Evolutionary conservation across 2,888 invertebrate species (phyloP).

Genomic region (Trichogramma evanescens): DNA sequence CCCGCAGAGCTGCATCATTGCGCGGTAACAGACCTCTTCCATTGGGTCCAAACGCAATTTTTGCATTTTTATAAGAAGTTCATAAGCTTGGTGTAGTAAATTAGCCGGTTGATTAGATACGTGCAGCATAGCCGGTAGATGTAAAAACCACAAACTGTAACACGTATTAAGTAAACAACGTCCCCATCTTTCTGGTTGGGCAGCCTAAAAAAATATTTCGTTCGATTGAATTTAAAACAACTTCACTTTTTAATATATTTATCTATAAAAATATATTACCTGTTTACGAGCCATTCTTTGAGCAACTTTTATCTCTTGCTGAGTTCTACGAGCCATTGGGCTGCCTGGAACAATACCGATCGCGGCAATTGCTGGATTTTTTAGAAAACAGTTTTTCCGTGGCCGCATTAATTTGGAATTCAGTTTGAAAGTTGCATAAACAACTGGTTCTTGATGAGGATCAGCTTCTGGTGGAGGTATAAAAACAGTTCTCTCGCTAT

Average conservation of each 20-base stretch:
- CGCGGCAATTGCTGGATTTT: slow-evolving; percentile 40
- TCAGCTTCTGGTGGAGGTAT: slow-evolving; percentile 86
- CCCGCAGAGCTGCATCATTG: slow-evolving; percentile 98
- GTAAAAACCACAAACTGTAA: slow-evolving; percentile 92
- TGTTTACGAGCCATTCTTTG: slow-evolving; percentile 68
- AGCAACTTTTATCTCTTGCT: slow-evolving; percentile 89
- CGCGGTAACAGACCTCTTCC: slow-evolving; percentile 94
- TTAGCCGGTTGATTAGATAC: slow-evolving; percentile 51
- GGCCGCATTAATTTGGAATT: slow-evolving; percentile 55
- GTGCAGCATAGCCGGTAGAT: slow-evolving; percentile 79
- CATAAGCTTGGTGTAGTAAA: slow-evolving; percentile 61
- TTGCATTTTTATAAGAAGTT: slow-evolving; percentile 80
- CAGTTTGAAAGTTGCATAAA: slow-evolving; percentile 58
- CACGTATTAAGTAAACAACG: slow-evolving; percentile 81
- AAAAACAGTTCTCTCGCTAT: slow-evolving; percentile 86
- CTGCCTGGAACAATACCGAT: slow-evolving; percentile 63
- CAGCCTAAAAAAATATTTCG: slow-evolving; percentile 42
- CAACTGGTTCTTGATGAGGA: slow-evolving; percentile 38
- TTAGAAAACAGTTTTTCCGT: slow-evolving; percentile 39
- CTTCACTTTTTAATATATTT: neutral
- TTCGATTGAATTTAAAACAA: neutral
- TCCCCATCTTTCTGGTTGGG: slow-evolving; percentile 84
- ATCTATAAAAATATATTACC: slow-evolving; percentile 24
- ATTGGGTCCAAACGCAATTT: slow-evolving; percentile 73
- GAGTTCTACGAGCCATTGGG: slow-evolving; percentile 87